Evolutionary conservation across 2,888 invertebrate species (phyloP).

Genomic region (Dastarcus helophoroides): DNA sequence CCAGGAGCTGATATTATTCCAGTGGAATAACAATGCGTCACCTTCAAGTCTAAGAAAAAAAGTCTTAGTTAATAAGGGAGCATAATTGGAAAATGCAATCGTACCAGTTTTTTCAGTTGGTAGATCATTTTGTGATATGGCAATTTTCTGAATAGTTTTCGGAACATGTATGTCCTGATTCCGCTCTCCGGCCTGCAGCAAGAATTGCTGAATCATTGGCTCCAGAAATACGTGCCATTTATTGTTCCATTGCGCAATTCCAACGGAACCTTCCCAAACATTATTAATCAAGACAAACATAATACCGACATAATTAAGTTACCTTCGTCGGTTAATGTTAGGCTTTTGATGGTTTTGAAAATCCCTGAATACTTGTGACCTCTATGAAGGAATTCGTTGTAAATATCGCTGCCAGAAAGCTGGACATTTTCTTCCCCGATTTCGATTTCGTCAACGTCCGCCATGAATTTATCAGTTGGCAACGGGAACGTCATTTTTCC

Average conservation of each 20-base stretch:
- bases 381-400: conserved; percentile 57
- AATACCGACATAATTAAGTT: not conserved
- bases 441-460: conserved; percentile 38
- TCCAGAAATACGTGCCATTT: conserved; percentile 87
- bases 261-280: conserved; percentile 22
- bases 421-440: conserved; percentile 37
- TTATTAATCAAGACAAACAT: conserved; percentile 1
- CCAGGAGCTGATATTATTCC: not conserved
- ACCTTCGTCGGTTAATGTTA: conserved; percentile 31
- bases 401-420: conserved; percentile 52
- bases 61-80: too few relatives aligned
- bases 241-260: conserved; percentile 24
- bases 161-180: conserved; percentile 63
- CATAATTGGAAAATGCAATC: too few relatives aligned
- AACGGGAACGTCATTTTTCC: conserved; percentile 53
- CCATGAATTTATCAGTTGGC: conserved; percentile 44
- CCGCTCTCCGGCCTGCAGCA: conserved; percentile 51
- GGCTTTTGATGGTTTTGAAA: conserved; percentile 27
- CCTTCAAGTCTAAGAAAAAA: conserved; percentile 3
- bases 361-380: conserved; percentile 45
- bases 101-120: conserved; percentile 21
- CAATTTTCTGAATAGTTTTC: conserved; percentile 43
- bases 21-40: not conserved
- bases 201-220: conserved; percentile 70
- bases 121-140: conserved; percentile 31